These are phyloP conservation scores for Rhopalosiphum nymphaeae DNA, from an alignment of 2,888 invertebrate species.

Conservation along the genomic window DNA sequence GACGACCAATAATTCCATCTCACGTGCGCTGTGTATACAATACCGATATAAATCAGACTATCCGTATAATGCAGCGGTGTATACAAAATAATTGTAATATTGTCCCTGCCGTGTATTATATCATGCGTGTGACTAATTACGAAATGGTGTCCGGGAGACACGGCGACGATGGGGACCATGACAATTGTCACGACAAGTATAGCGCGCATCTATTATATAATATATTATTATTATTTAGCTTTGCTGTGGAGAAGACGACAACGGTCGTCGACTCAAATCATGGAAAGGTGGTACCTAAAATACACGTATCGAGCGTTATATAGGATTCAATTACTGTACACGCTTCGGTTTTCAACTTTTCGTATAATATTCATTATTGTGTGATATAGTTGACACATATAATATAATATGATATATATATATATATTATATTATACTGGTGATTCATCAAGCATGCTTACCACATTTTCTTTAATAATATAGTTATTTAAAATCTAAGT, in stretches of 20 bases:
- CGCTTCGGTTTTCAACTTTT: not conserved
- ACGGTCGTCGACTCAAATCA: not conserved
- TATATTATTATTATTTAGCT: not conserved
- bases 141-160: not conserved
- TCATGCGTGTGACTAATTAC: not conserved
- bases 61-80: not conserved
- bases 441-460: not conserved
- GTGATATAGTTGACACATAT: not conserved
- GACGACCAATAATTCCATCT: not conserved
- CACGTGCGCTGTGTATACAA: not conserved
- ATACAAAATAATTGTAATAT: constrained; percentile 1
- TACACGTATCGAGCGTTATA: not conserved
- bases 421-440: too few relatives aligned
- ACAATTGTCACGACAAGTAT: constrained; percentile 28
- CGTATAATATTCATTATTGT: not conserved
- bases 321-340: not conserved
- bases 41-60: not conserved
- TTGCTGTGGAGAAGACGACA: not conserved
- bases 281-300: not conserved
- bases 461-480: not conserved
- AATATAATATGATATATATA: too few relatives aligned
- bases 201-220: not conserved
- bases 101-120: not conserved
- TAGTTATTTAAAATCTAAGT: not conserved
- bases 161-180: not conserved